Base-by-base conservation (phyloP, 2,888 invertebrate genomes). In the Craniophora ligustri region DNA sequence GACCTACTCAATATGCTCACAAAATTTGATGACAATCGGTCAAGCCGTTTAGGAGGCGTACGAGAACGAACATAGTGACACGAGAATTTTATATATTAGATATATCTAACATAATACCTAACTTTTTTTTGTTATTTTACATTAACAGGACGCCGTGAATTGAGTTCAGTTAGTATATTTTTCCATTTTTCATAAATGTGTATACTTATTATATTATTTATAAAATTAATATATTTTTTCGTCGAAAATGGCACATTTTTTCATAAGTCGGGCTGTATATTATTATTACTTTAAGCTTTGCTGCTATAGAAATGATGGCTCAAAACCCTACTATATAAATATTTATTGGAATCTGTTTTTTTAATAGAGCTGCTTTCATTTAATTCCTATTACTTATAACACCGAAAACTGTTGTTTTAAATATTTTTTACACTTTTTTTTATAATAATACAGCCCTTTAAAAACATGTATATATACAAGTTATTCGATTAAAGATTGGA, bases 231-330 rank as follows among this genome's bases (percentile, higher is more conserved):
- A 59, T 58, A 66, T 54, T 40, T 41, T 34, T n/a, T n/a, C n/a
- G n/a, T n/a, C n/a, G 64, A 19, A 67, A 74, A 72, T 72, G 72
- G 72, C 72, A 72, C 76, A 49, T 65, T 21, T 7, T 51, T 63
- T 45, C 31, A 35, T 57, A 47, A 48, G 42, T 39, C 1, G 45
- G 67, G 71, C 70, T 70, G 74, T 50, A 70, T 42, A 41, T 34
- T 6, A 13, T 26, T n/a, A n/a, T n/a, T n/a, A n/a, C n/a, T n/a
- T 34, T 39, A 16, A 26, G 5, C 3, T 46, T 44, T 51, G 62
- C 46, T 51, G 4, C 5, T 39, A 26, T 5, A 1, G n/a, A 28
- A 18, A 6, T 8, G 14, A 26, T 16, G 11, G 8, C n/a, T 10
- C 7, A 23, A 4, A 2, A 26, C 15, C 5, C 4, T 39, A 6